Evolutionary conservation across 35 echinoderm and acorn worm genomes (phyloP), one percentile per base, ranked within the genome.

Genomic region (Chiridota heheva): DNA sequence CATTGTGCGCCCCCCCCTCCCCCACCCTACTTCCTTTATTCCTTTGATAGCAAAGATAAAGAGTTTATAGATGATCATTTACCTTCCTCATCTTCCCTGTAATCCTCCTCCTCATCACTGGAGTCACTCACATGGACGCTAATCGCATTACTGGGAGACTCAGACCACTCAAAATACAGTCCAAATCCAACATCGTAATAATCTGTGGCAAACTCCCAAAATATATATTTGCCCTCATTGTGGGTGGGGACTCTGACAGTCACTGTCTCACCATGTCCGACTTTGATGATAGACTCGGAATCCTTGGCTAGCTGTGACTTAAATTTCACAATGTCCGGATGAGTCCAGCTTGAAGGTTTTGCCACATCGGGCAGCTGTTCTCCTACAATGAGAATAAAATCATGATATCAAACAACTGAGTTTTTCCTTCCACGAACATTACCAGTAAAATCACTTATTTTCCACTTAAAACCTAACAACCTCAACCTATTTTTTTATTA

Each of bases 201-300:
- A 60, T 97, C 94, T 7, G 94, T 97, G 29, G 88, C 94, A 97
- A 97, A 97, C 64, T 97, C 94, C 94, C 94, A 97, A 68, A 91
- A 97, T 77, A 97, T 84, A 67, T 81, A 91, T 40, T 86, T 87
- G 68, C 88, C 94, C 44, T 97, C 94, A 49, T 97, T 84, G 37
- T 96, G 94, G 16, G 94, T 97, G 22, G 94, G 94, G n/a, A 97
- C 94, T 16, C 94, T 46, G 4, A 97, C 89, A 3, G 94, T 97
- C 16, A 97, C 94, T 1, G 94, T 97, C 56, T 97, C 94, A 10
- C 94, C 94, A 38, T 90, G 88, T 2, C 94, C 94, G 0, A 97
- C 89, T 24, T 82, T 87, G 57, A 97, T 97, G 24, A 90, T 81
- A 35, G 88, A 87, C 42, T 97, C 94, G 2, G 82, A 78, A 53